Conservation (phyloP, 2,888 invertebrate genomes). For the Diaperis boleti region DNA sequence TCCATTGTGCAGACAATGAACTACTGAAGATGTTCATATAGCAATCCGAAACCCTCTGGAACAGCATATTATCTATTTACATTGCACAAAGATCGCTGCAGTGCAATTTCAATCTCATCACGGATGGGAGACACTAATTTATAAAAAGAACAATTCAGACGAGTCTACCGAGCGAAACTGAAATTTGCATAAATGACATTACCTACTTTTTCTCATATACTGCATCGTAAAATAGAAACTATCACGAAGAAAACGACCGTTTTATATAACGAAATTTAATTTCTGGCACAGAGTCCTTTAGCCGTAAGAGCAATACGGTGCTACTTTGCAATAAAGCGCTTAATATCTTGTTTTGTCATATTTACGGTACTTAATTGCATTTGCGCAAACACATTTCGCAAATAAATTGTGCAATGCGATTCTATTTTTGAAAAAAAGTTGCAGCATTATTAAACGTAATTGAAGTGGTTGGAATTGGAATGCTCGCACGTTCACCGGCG, state of each 20-base stretch:
- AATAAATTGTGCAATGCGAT: constrained; percentile 2
- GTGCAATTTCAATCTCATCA: constrained; percentile 15
- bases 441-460: neutral
- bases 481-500: neutral
- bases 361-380: constrained; percentile 30
- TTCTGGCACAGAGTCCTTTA: constrained; percentile 25
- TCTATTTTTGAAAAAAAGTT: neutral
- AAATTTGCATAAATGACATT: constrained; percentile 30
- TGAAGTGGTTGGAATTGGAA: constrained; percentile 6
- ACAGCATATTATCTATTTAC: constrained; percentile 7
- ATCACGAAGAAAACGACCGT: constrained; percentile 19
- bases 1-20: neutral
- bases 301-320: constrained; percentile 16
- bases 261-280: constrained; percentile 38
- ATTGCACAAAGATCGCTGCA: neutral
- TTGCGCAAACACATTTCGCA: constrained; percentile 15
- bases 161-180: constrained; percentile 15
- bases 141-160: neutral
- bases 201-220: constrained; percentile 18
- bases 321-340: constrained; percentile 22
- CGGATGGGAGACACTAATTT: neutral
- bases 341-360: constrained; percentile 29
- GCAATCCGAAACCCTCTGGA: neutral
- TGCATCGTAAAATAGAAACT: constrained; percentile 19
- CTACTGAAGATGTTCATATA: constrained; percentile 3